phyloP scores from a whole-genome alignment of 2,888 invertebrate species.

The Dasypogon diadema region DNA sequence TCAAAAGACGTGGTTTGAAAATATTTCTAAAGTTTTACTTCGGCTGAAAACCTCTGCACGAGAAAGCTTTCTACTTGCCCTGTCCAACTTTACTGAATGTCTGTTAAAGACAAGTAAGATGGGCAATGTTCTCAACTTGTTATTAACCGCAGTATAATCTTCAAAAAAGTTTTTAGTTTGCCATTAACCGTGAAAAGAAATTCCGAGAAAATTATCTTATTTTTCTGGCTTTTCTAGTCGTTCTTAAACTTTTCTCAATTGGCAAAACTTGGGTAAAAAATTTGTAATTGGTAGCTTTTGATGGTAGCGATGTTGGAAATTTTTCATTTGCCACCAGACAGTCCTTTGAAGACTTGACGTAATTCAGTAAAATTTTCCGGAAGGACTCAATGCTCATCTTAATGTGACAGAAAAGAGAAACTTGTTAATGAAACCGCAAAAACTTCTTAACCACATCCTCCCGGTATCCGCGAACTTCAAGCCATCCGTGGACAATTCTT shows the following conservation, averaged over 20 bases:
- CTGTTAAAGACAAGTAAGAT: too few species aligned
- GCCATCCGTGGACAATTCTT: constrained; percentile 2
- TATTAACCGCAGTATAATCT: not conserved
- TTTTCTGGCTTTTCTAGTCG: constrained; percentile 26
- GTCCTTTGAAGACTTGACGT: constrained; percentile 29
- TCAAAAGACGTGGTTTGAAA: too few species aligned
- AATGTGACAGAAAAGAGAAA: not conserved
- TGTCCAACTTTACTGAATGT: too few species aligned
- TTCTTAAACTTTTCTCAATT: constrained; percentile 13
- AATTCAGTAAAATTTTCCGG: constrained; percentile 35
- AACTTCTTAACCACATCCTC: constrained; percentile 29
- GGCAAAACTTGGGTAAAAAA: constrained; percentile 35
- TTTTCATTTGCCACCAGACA: constrained; percentile 38
- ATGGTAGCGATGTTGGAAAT: constrained; percentile 26
- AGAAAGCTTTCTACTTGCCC: too few species aligned
- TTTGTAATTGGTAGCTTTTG: constrained; percentile 37
- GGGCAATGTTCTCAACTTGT: too few species aligned
- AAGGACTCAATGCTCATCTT: constrained; percentile 32
- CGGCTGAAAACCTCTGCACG: too few species aligned
- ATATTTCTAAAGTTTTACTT: too few species aligned
- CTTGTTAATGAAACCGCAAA: constrained; percentile 38
- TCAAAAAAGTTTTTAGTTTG: not conserved
- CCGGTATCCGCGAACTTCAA: constrained; percentile 8
- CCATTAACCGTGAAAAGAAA: not conserved
- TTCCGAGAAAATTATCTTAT: not conserved